Percentiles rank a stretch among this genome's conserved stretches.
phyloP scores from a whole-genome alignment of 2,888 invertebrate genomes.

The Gisinianus flammeolus region DNA sequence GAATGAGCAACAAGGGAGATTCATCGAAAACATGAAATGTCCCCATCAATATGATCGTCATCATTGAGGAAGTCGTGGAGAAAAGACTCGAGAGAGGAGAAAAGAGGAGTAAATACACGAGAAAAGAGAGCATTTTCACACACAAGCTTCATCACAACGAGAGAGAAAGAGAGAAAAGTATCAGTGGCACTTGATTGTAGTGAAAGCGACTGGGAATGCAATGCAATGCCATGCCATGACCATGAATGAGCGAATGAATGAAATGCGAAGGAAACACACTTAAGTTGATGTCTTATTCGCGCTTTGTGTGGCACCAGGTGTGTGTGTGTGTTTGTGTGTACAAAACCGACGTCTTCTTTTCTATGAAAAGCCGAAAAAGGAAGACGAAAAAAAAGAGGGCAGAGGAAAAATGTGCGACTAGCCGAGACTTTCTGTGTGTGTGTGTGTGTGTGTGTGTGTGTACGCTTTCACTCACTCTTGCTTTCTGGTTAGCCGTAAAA shows the following conservation, averaged over 20 bases:
- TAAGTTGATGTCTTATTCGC: slow-evolving; percentile 38
- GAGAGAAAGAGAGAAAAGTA: background rate
- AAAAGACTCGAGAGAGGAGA: background rate
- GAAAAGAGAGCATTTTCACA: background rate
- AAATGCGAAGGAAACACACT: slow-evolving; percentile 27
- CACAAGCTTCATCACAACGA: background rate
- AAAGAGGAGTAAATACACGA: background rate
- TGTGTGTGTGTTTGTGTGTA: slow-evolving; percentile 15
- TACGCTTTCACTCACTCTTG: background rate
- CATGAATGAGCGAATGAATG: slow-evolving; percentile 29
- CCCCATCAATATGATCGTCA: slow-evolving; percentile 17
- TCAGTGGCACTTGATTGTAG: background rate
- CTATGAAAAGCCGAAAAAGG: background rate
- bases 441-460: background rate
- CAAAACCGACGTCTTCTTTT: slow-evolving; percentile 6
- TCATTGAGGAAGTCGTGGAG: background rate
- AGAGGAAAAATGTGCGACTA: background rate
- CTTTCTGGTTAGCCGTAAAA: background rate
- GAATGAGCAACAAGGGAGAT: slow-evolving; percentile 28
- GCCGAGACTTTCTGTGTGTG: background rate
- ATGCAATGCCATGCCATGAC: background rate
- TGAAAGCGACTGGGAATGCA: too few species aligned
- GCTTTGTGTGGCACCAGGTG: slow-evolving; percentile 34
- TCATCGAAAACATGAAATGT: slow-evolving; percentile 25
- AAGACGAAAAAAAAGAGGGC: background rate